phyloP scores from a whole-genome alignment of 1,140 invertebrate genomes.

The Drosophila sechellia region DNA sequence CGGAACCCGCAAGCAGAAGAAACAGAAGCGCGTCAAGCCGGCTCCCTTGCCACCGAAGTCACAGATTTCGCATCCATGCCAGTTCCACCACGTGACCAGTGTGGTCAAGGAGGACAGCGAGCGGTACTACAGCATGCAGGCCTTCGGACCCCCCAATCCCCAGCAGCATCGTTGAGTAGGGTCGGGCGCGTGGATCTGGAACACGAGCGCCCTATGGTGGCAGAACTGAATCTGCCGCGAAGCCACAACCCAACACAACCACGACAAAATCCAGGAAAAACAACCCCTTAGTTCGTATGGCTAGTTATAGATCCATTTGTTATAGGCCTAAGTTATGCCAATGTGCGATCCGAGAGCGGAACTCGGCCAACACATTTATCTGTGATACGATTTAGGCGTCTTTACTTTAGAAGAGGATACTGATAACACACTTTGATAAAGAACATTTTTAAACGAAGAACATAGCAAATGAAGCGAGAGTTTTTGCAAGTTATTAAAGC shows the following conservation, averaged over 20 bases:
- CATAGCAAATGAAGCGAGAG: constrained; percentile 13
- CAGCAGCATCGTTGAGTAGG: constrained; percentile 81
- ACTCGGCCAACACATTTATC: constrained; percentile 66
- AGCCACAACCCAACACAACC: neutral
- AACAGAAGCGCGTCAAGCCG: constrained; percentile 85
- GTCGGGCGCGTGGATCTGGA: constrained; percentile 81
- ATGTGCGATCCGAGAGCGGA: constrained; percentile 37
- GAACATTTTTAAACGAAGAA: constrained; percentile 12
- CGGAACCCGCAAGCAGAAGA: constrained; percentile 87
- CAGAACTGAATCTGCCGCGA: constrained; percentile 54
- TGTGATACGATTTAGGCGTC: constrained; percentile 76
- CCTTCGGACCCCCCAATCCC: constrained; percentile 84
- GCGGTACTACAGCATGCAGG: constrained; percentile 89
- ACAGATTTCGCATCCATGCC: constrained; percentile 94
- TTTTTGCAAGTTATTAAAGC: constrained; percentile 24
- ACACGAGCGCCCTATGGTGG: constrained; percentile 79
- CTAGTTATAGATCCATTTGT: constrained; percentile 42
- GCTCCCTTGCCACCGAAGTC: constrained; percentile 89
- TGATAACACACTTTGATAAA: constrained; percentile 43
- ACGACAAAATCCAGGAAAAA: constrained; percentile 24
- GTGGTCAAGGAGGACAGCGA: constrained; percentile 89
- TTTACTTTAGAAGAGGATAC: constrained; percentile 48
- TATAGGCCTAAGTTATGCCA: constrained; percentile 70
- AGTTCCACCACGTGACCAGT: constrained; percentile 94
- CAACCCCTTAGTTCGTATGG: constrained; percentile 15